Base-by-base conservation (phyloP, 2,888 invertebrate species). In the Calameuta pallipes region DNA sequence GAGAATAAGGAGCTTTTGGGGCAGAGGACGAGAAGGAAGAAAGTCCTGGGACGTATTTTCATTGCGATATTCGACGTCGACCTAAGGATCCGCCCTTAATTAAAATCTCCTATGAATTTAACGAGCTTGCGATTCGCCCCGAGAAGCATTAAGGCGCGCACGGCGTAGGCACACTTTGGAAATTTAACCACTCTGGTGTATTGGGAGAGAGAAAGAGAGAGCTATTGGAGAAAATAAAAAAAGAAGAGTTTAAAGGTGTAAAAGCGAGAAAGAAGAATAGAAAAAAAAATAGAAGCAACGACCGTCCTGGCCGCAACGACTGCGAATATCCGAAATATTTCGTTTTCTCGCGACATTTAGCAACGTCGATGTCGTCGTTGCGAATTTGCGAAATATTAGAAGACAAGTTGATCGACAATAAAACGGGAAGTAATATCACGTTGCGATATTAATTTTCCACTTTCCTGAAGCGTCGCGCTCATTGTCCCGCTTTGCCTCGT, bases 361-460 rank as follows among this genome's bases (percentile, higher is more conserved):
- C 56, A 56, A 56, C 2, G 23, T 15, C 41, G 41, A 15, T 15
- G 41, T 6, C 41, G 23, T 56, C 56, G 23, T 23, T 6, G 23
- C 23, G 0, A 56, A 23, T 23, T 56, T 23, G 23, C 23, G 23
- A 56, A 23, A 56, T 56, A 56, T 23, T 56, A 2, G 9, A 23
- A 23, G 23, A 23, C 6, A 23, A 23, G 56, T 23, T 9, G 23
- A 56, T 56, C 56, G 23, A 15, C 56, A 1, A 9, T 9, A 56
- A 2, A 23, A 56, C 56, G 23, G 56, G 6, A 56, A 56, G 56
- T 56, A 56, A 56, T 56, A 56, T 56, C 56, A 35, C 0, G 15
- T 23, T n/a, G 74, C 74, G 37, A 74, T 74, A 74, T 74, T 74
- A 74, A 74, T 74, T 74, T 74, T 74, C 74, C n/a, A 74, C 15